phyloP scores from a whole-genome alignment of 2,888 invertebrate genomes.

The Apamea epomidion region DNA sequence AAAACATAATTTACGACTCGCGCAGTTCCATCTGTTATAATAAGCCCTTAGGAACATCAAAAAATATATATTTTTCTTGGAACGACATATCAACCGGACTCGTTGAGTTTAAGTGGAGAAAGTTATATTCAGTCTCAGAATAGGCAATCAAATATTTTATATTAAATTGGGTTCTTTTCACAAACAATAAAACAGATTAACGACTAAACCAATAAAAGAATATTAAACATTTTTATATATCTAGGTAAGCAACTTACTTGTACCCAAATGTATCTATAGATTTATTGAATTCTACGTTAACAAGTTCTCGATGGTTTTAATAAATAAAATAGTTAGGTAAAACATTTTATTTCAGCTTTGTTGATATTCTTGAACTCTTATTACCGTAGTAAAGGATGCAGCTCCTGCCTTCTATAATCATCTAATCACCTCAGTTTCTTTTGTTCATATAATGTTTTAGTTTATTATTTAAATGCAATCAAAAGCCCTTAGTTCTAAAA shows the following conservation, averaged over 20 bases:
- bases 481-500: too few relatives aligned
- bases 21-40: not conserved
- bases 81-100: not conserved
- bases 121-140: conserved; percentile 11
- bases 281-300: not conserved
- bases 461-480: too few relatives aligned
- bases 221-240: not conserved
- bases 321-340: not conserved
- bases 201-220: not conserved
- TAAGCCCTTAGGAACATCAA: not conserved
- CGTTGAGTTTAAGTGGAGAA: not conserved
- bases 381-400: not conserved
- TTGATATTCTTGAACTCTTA: not conserved
- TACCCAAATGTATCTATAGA: not conserved
- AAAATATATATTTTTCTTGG: not conserved
- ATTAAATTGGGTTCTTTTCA: not conserved
- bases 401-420: not conserved
- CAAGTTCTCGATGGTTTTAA: not conserved
- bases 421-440: not conserved
- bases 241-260: not conserved
- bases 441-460: not conserved
- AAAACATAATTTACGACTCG: conserved; percentile 12
- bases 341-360: not conserved
- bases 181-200: not conserved
- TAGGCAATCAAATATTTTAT: conserved; percentile 5